Base-by-base conservation (phyloP, 2,888 invertebrate genomes). In the Watsonalla binaria region DNA sequence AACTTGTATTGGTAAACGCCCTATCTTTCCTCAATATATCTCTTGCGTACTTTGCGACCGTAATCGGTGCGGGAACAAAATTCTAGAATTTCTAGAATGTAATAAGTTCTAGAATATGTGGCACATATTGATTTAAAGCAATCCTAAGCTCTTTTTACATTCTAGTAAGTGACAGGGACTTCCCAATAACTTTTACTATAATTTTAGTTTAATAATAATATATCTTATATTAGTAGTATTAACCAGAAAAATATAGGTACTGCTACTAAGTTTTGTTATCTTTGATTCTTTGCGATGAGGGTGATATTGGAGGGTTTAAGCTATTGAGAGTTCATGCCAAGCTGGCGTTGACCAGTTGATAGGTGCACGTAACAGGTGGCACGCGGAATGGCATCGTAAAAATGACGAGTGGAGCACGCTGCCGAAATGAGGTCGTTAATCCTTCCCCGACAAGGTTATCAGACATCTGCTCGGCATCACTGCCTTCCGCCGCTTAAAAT, bases 281-380 rank as follows among this genome's bases (percentile, higher is more conserved):
- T 24, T 24, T 24, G 24, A 4, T 24, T 24, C 24, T 24, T 24
- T 24, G 24, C 4, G 24, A 24, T 4, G 9, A 11, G 33, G 47
- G 6, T 33, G 6, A 5, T 33, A 24, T 47, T 47, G 6, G 47
- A 9, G 34, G n/a, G 24, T 15, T 5, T 33, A 24, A 33, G 5
- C 15, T 56, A 55, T 51, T 52, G 55, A 55, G 37, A 45, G 68
- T 46, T 65, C 66, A 51, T 46, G 50, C 54, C 63, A 57, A 42
- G 45, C 34, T 68, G 74, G 70, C 52, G 53, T 52, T 60, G 63
- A 58, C 61, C 63, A 51, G 60, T 66, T 66, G 66, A 68, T 67
- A 61, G 59, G 64, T 65, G 61, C 61, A 69, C 63, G 68, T 72
- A 70, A 73, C 73, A 74, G 76, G 71, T 72, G 71, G 55, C 58